Percentiles rank a stretch among this genome's conserved stretches.
These are phyloP conservation scores for Gnathonemus echidnorhynchus DNA, from an alignment of 2,113 vertebrate species.

Conservation along the genomic window DNA sequence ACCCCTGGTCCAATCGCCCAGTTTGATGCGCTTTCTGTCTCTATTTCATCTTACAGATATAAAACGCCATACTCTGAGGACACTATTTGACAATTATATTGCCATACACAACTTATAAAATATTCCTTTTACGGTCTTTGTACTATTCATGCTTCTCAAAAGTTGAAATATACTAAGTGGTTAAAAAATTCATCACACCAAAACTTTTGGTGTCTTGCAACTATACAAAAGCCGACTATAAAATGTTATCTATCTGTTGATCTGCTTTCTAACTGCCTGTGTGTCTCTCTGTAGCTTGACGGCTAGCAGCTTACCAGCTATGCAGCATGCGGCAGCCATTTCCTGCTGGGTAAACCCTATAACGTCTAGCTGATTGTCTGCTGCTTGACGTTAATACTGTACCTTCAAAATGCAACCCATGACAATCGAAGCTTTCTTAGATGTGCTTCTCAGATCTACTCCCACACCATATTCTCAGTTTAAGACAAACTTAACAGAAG, in stretches of 20 bases:
- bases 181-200: background rate
- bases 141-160: background rate
- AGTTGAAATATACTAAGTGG: background rate
- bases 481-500: background rate
- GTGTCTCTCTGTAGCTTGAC: background rate
- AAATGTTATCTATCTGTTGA: background rate
- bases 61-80: background rate
- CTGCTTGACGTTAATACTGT: background rate
- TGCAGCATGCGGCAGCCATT: background rate
- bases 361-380: background rate
- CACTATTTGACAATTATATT: background rate
- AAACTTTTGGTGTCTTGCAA: background rate
- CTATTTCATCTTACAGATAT: background rate
- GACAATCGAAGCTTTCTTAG: background rate
- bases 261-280: background rate
- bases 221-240: background rate
- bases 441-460: background rate
- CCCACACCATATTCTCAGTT: background rate
- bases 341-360: background rate
- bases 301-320: background rate
- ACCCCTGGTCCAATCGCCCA: background rate
- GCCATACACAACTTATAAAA: background rate
- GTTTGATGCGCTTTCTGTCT: background rate
- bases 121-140: background rate
- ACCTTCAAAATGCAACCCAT: background rate